These are phyloP conservation scores for Anthopleura sola DNA, from an alignment of 64 coral and sea anemone genomes.

Conservation along the genomic window DNA sequence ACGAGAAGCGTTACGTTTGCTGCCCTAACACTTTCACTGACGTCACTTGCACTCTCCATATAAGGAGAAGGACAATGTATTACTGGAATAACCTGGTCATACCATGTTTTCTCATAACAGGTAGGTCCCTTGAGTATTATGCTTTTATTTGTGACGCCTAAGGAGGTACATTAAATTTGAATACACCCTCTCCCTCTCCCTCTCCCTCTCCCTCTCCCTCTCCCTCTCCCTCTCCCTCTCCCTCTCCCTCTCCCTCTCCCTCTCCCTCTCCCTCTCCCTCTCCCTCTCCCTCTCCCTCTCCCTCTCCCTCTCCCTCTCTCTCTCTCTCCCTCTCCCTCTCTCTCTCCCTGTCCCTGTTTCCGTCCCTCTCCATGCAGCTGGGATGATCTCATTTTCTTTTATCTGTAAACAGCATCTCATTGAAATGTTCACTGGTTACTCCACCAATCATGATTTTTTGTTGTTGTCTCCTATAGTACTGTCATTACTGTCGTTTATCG, in stretches of 20 bases:
- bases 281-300: background rate
- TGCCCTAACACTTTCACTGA: constrained; percentile 84
- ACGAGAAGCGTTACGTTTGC: constrained; percentile 67
- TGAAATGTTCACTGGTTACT: too few relatives aligned
- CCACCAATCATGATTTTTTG: background rate
- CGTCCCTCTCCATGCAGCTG: too few relatives aligned
- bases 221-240: too few relatives aligned
- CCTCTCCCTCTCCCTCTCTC: background rate
- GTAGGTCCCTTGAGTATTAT: background rate
- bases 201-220: too few relatives aligned
- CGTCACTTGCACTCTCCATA: constrained; percentile 81
- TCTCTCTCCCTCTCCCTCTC: too few relatives aligned
- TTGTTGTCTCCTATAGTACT: constrained; percentile 37
- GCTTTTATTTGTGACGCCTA: background rate
- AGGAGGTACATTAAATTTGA: too few relatives aligned
- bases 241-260: too few relatives aligned
- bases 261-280: too few relatives aligned
- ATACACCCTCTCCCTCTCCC: too few relatives aligned
- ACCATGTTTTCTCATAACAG: constrained; percentile 92
- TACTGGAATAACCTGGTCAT: constrained; percentile 91
- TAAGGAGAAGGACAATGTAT: constrained; percentile 85
- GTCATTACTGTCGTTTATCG: constrained; percentile 79
- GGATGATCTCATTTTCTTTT: too few relatives aligned
- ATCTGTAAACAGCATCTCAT: too few relatives aligned
- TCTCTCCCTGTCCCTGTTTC: background rate